Percentiles rank a stretch among this genome's conserved stretches.
Evolutionary conservation across 2,113 vertebrate genomes (phyloP).

Genomic region (Campylorhamphus procurvoides): DNA sequence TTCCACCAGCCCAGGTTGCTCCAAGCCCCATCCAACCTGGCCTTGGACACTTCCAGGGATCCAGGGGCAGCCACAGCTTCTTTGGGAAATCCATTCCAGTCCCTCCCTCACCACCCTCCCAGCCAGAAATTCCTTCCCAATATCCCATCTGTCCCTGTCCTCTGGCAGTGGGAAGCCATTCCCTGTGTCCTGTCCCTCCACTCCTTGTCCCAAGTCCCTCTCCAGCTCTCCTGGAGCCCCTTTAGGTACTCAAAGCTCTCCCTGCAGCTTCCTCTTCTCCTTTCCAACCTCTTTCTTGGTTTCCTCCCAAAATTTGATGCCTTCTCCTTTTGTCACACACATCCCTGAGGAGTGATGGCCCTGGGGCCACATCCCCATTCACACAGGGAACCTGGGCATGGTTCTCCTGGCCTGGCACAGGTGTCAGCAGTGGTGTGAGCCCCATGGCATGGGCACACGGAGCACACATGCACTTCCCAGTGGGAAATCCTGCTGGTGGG

Average conservation of each 20-base stretch:
- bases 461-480: background rate
- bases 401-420: background rate
- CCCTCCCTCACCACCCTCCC: accelerated
- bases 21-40: accelerated
- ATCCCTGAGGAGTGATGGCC: accelerated
- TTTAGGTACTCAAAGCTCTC: background rate
- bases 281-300: background rate
- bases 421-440: background rate
- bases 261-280: background rate
- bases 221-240: background rate
- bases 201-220: background rate
- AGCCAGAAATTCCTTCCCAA: accelerated
- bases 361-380: accelerated
- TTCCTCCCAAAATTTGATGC: background rate
- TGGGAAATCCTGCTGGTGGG: background rate
- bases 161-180: background rate
- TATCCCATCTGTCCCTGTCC: background rate
- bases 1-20: accelerated
- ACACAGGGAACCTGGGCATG: accelerated
- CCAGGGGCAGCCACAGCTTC: background rate
- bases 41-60: background rate
- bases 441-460: accelerated
- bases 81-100: accelerated
- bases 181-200: background rate
- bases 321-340: accelerated